Percentiles rank a stretch among this genome's conserved stretches.
phyloP scores from a whole-genome alignment of 2,113 vertebrate species.

The Silurus meridionalis region DNA sequence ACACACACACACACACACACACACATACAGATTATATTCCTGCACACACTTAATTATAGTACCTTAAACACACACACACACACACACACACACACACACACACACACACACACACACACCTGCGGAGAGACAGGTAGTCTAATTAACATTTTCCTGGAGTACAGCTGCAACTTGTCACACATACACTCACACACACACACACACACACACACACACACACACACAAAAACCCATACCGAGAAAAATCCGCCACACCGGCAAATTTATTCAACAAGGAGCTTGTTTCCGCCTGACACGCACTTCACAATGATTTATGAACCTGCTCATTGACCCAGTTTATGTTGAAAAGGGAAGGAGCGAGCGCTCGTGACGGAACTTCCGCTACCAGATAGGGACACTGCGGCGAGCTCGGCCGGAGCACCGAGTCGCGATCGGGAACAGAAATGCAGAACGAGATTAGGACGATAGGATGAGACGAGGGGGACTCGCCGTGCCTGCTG shows the following conservation, averaged over 20 bases:
- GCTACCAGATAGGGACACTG: slow-evolving; percentile 33
- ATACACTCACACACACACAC: slow-evolving; percentile 49
- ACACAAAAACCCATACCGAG: slow-evolving; percentile 50
- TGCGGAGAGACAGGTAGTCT: slow-evolving; percentile 60
- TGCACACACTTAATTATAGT: slow-evolving; percentile 28
- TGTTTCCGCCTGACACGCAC: slow-evolving; percentile 66
- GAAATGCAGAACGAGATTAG: slow-evolving; percentile 16
- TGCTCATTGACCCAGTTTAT: slow-evolving; percentile 79
- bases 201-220: background rate
- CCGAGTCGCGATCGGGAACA: background rate
- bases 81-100: slow-evolving; percentile 40
- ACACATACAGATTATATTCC: background rate
- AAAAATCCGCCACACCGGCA: slow-evolving; percentile 64
- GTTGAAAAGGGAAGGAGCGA: slow-evolving; percentile 58
- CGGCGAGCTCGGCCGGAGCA: background rate
- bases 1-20: slow-evolving; percentile 4
- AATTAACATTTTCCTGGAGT: slow-evolving; percentile 70
- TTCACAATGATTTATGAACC: slow-evolving; percentile 78
- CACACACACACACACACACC: slow-evolving; percentile 53
- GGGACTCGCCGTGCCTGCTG: background rate
- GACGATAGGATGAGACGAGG: slow-evolving; percentile 7
- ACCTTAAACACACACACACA: slow-evolving; percentile 49
- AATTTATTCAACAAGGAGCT: slow-evolving; percentile 71
- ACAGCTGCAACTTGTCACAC: slow-evolving; percentile 65
- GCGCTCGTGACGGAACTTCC: background rate